These are phyloP conservation scores for Esox lucius DNA, from an alignment of 2,797 vertebrate genomes.

Conservation along the genomic window DNA sequence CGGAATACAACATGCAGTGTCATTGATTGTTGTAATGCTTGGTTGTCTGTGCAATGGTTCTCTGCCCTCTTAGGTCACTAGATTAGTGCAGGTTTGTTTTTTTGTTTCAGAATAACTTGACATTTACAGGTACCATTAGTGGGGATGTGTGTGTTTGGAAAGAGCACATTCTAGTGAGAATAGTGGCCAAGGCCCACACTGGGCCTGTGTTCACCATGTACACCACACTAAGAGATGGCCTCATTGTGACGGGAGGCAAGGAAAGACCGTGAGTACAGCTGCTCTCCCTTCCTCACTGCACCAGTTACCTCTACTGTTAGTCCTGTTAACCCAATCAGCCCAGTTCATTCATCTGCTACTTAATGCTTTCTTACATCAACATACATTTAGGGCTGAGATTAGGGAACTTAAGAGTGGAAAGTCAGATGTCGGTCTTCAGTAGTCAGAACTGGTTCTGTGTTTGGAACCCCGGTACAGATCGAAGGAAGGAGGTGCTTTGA, in stretches of 20 bases:
- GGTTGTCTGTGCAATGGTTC: conserved; percentile 65
- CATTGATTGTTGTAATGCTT: neutral
- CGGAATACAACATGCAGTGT: neutral
- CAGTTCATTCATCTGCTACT: neutral
- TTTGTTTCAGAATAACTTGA: conserved; percentile 99
- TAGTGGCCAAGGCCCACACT: conserved; percentile 97
- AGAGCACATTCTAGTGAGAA: conserved; percentile 91
- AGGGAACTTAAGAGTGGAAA: neutral
- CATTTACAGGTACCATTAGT: conserved; percentile 99
- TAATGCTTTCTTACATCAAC: neutral
- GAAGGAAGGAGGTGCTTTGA: conserved; percentile 94
- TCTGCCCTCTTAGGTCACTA: conserved; percentile 80
- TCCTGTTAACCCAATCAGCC: neutral
- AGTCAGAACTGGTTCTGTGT: conserved; percentile 7
- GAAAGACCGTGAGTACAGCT: conserved; percentile 90
- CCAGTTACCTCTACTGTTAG: neutral
- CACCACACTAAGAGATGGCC: conserved; percentile 92
- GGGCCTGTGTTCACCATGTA: conserved; percentile 99
- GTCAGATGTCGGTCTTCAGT: neutral
- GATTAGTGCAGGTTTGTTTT: conserved; percentile 86
- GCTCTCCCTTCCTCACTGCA: neutral
- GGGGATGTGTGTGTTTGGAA: conserved; percentile 99
- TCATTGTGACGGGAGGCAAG: conserved; percentile 98
- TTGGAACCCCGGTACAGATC: conserved; percentile 74
- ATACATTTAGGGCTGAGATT: neutral